Evolutionary conservation across 1,140 invertebrate species (phyloP).

Genomic region (Tribolium madens): DNA sequence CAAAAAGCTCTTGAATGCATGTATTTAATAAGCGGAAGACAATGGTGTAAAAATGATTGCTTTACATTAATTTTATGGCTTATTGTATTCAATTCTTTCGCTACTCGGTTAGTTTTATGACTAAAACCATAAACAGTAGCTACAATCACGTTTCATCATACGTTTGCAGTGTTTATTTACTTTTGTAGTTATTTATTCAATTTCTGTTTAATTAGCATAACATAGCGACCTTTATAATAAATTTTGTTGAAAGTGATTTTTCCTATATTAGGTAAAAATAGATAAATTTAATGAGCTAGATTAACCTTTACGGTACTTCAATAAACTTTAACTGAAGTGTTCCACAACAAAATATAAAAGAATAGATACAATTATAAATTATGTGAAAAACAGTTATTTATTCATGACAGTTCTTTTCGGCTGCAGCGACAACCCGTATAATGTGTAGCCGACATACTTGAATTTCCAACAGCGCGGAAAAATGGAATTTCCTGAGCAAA

Average conservation of each 20-base stretch:
- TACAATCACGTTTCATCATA: not conserved
- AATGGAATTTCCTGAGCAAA: not conserved
- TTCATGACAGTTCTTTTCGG: not conserved
- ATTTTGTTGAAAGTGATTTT: not conserved
- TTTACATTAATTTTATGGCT: not conserved
- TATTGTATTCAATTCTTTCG: not conserved
- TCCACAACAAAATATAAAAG: not conserved
- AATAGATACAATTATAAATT: not conserved
- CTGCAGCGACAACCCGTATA: not conserved
- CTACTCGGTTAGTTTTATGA: not conserved
- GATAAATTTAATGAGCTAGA: not conserved
- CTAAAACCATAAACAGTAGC: not conserved
- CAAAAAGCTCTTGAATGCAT: not conserved
- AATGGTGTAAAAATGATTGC: not conserved
- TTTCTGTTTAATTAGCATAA: not conserved
- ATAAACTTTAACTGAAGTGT: not conserved
- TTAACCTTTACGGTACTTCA: not conserved
- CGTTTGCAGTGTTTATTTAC: not conserved
- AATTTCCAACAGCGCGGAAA: not conserved
- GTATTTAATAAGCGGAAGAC: not conserved
- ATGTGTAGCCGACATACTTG: not conserved
- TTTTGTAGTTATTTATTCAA: not conserved
- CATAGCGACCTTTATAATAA: not conserved
- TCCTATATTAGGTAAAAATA: not conserved
- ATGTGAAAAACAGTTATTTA: not conserved